Evolutionary conservation across 1,140 invertebrate species (phyloP).

Genomic region (Sycobia sp.): DNA sequence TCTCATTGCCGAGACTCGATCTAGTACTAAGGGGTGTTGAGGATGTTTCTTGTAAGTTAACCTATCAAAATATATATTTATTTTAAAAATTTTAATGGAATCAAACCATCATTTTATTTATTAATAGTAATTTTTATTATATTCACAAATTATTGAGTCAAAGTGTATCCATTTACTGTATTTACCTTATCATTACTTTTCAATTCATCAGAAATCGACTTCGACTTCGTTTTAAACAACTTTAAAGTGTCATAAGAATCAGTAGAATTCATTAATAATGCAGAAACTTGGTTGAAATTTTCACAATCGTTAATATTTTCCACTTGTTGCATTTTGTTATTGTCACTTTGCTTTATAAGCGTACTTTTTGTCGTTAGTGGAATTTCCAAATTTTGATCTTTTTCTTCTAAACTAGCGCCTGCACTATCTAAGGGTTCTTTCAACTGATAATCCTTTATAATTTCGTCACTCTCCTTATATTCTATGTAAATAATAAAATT

Average conservation of each 20-base stretch:
- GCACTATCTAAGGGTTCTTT: not conserved
- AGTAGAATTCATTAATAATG: conserved; percentile 43
- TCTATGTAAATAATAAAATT: not conserved
- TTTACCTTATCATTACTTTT: conserved; percentile 49
- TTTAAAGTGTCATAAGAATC: conserved; percentile 57
- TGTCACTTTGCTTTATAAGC: conserved; percentile 6
- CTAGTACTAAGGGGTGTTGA: not conserved
- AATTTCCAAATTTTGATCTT: conserved; percentile 27
- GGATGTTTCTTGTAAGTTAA: not conserved
- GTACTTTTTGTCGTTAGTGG: not conserved
- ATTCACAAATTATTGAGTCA: no score
- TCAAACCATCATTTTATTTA: no score
- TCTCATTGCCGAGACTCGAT: not conserved
- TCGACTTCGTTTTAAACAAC: conserved; percentile 50
- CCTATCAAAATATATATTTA: conserved; percentile 10
- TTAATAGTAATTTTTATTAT: not conserved
- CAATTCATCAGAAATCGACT: conserved; percentile 46
- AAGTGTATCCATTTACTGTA: no score
- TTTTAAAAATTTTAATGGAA: no score
- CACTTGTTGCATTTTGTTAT: conserved; percentile 19
- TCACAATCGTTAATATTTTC: conserved; percentile 36
- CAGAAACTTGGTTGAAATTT: conserved; percentile 46
- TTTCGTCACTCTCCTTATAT: conserved; percentile 23
- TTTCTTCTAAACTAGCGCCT: conserved; percentile 5
- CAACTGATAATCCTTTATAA: conserved; percentile 8